A percentile compares a stretch with the other conserved stretches of the same genome.
These are phyloP conservation scores for Serinus canaria DNA, from an alignment of 2,113 vertebrate species.

Conservation along the genomic window DNA sequence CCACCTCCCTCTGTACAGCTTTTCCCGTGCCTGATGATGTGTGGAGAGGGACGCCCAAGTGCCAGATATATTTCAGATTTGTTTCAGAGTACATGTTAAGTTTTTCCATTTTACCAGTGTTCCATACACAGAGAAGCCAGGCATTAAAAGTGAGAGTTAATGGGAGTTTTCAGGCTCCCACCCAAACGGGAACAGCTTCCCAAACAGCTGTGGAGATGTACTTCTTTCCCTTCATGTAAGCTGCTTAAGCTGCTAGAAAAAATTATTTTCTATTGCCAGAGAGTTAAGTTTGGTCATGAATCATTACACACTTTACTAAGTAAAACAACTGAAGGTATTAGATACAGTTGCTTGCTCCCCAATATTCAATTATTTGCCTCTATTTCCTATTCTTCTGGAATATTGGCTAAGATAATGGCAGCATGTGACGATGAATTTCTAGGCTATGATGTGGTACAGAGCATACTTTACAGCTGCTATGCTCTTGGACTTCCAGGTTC, in stretches of 20 bases:
- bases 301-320: neutral
- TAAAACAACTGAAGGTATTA: slow-evolving; percentile 6
- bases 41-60: neutral
- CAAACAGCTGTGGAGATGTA: neutral
- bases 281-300: neutral
- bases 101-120: slow-evolving; percentile 49
- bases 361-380: neutral
- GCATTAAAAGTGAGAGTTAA: neutral
- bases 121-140: neutral
- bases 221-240: neutral
- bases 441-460: neutral
- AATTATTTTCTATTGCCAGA: neutral
- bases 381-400: neutral
- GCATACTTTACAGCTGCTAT: neutral
- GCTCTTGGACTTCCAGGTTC: neutral
- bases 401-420: neutral
- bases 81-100: neutral
- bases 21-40: neutral
- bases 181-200: neutral
- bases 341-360: neutral
- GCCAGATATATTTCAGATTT: slow-evolving; percentile 14
- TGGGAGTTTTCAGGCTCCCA: neutral
- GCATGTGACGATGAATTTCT: neutral
- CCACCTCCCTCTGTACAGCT: neutral
- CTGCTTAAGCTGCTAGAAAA: neutral